Evolutionary conservation across 1,140 invertebrate species (phyloP).

Genomic region (Wasmannia auropunctata): DNA sequence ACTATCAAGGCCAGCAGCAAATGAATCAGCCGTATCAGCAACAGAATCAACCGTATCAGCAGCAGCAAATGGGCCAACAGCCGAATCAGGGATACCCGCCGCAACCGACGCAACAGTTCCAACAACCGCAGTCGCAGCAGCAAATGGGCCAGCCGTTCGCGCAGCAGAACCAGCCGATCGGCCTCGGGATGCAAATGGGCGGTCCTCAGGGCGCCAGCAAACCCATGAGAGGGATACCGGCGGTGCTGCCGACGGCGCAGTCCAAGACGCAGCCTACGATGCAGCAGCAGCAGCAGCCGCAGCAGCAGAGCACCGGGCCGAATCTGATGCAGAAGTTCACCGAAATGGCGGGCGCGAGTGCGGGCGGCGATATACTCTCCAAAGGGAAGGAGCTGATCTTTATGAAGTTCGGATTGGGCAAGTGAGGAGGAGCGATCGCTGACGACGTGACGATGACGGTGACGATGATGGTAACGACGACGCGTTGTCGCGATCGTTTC

Average conservation of each 20-base stretch:
- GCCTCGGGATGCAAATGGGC: constrained; percentile 70
- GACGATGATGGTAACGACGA: constrained; percentile 9
- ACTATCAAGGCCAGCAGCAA: constrained; percentile 75
- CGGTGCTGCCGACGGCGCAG: constrained; percentile 87
- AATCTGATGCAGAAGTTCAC: constrained; percentile 93
- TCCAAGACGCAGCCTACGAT: constrained; percentile 81
- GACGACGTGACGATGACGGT: not conserved
- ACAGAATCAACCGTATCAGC: constrained; percentile 76
- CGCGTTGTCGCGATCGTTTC: constrained; percentile 2
- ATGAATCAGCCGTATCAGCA: constrained; percentile 75
- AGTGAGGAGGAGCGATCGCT: constrained; percentile 77
- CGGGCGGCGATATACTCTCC: constrained; percentile 93
- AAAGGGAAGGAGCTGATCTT: constrained; percentile 96
- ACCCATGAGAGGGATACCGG: constrained; percentile 86
- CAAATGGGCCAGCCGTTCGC: constrained; percentile 82
- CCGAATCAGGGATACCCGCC: constrained; percentile 73
- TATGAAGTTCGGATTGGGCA: constrained; percentile 94
- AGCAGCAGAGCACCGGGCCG: constrained; percentile 85
- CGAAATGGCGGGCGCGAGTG: constrained; percentile 90
- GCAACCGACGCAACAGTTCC: constrained; percentile 69
- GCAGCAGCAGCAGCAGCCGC: constrained; percentile 80
- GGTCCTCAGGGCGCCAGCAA: constrained; percentile 77
- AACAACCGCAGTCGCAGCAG: constrained; percentile 77
- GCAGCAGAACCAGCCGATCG: constrained; percentile 77
- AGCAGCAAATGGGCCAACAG: constrained; percentile 82